Evolutionary conservation across 1,140 invertebrate species (phyloP).

Genomic region (Cataglyphis hispanica): DNA sequence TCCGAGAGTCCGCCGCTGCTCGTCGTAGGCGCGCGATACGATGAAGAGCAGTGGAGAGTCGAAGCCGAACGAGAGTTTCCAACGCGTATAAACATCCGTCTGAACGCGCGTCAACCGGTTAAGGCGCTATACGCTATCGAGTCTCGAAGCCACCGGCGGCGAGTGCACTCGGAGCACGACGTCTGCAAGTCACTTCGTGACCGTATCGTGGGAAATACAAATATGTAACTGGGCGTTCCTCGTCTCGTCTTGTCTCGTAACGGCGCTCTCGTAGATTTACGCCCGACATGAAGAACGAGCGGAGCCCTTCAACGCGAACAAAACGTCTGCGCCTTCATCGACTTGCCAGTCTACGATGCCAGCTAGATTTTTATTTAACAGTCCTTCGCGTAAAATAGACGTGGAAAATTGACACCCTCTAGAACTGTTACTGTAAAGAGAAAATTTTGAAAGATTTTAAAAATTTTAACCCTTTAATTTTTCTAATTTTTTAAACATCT

Average conservation of each 20-base stretch:
- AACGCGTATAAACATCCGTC: slow-evolving; percentile 79
- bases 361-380: slow-evolving; percentile 10
- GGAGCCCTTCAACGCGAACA: neutral
- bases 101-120: slow-evolving; percentile 55
- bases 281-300: slow-evolving; percentile 39
- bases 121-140: slow-evolving; percentile 70
- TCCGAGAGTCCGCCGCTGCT: slow-evolving; percentile 63
- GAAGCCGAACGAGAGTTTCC: slow-evolving; percentile 65
- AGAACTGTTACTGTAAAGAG: neutral
- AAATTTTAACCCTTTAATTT: neutral
- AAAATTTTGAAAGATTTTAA: neutral
- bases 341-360: neutral
- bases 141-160: slow-evolving; percentile 72
- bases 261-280: slow-evolving; percentile 45
- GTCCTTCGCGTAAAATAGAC: slow-evolving; percentile 23
- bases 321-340: neutral
- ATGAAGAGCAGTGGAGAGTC: slow-evolving; percentile 66
- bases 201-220: slow-evolving; percentile 86
- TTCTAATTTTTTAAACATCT: neutral
- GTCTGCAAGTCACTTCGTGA: slow-evolving; percentile 84
- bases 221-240: slow-evolving; percentile 72
- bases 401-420: neutral
- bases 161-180: slow-evolving; percentile 79
- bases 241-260: slow-evolving; percentile 47
- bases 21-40: slow-evolving; percentile 45